Evolutionary conservation across 2,888 invertebrate genomes (phyloP).

Genomic region (Pseudococcus jackbeardsleyi): DNA sequence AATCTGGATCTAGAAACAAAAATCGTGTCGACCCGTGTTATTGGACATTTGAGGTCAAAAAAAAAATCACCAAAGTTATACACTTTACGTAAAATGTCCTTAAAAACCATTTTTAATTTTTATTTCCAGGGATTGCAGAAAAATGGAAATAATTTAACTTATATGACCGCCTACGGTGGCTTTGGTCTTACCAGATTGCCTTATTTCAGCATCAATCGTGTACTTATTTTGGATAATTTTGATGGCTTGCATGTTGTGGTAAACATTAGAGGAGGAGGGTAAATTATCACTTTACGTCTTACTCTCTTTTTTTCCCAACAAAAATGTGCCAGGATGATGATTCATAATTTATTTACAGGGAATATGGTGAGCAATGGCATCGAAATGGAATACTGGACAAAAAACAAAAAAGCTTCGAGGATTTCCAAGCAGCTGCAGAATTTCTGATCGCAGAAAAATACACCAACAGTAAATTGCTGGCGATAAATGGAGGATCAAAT

Average conservation of each 20-base stretch:
- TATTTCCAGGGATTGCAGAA: constrained; percentile 74
- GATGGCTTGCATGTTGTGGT: constrained; percentile 91
- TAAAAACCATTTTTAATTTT: neutral
- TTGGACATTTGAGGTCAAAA: no score
- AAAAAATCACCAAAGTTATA: no score
- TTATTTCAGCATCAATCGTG: constrained; percentile 86
- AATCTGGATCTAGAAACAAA: no score
- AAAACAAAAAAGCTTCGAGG: constrained; percentile 98
- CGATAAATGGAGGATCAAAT: constrained; percentile 95
- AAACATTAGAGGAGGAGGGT: constrained; percentile 84
- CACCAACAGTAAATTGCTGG: constrained; percentile 71
- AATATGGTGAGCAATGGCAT: constrained; percentile 93
- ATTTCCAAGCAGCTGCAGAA: constrained; percentile 85
- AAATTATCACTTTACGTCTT: constrained; percentile 82
- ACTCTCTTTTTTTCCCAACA: neutral
- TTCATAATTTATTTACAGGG: constrained; percentile 74
- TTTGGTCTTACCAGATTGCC: constrained; percentile 95
- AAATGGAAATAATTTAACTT: constrained; percentile 82
- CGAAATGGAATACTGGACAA: constrained; percentile 90
- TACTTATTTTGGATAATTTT: constrained; percentile 91
- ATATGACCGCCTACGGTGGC: constrained; percentile 97
- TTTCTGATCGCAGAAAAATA: neutral
- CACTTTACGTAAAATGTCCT: no score
- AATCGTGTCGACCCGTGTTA: no score
- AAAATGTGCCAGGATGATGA: neutral